These are phyloP conservation scores for Labrus mixtus DNA, from an alignment of 2,113 vertebrate species.

Conservation along the genomic window DNA sequence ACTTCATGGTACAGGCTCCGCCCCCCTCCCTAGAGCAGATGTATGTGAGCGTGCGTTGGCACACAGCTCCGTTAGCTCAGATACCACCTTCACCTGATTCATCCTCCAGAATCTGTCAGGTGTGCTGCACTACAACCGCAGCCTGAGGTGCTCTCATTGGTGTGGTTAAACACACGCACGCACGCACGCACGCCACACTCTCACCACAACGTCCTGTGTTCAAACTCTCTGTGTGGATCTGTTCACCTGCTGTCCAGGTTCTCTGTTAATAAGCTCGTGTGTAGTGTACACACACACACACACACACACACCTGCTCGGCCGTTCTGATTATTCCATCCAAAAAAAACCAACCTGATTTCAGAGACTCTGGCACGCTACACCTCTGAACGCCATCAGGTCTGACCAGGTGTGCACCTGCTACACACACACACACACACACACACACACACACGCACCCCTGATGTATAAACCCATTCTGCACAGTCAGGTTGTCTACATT, in stretches of 20 bases:
- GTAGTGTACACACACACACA: constrained; percentile 39
- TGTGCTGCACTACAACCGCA: constrained; percentile 20
- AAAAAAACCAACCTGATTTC: constrained; percentile 31
- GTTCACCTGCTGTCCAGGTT: constrained; percentile 61
- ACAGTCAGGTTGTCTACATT: background rate
- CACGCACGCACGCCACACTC: background rate
- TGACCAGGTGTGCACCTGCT: constrained; percentile 16
- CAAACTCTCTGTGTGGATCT: constrained; percentile 30
- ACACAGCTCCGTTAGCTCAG: constrained; percentile 18
- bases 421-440: background rate
- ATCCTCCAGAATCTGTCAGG: constrained; percentile 24
- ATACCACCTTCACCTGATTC: constrained; percentile 14
- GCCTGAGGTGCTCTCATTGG: constrained; percentile 21
- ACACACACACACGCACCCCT: constrained; percentile 22
- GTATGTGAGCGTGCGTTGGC: background rate
- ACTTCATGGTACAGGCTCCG: constrained; percentile 2
- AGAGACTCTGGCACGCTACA: constrained; percentile 1
- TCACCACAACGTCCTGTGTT: constrained; percentile 16
- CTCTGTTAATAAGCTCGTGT: constrained; percentile 47
- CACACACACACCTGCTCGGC: constrained; percentile 25
- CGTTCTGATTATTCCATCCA: constrained; percentile 24
- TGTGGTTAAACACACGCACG: constrained; percentile 17
- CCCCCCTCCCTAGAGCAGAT: constrained; percentile 6
- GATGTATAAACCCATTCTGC: constrained; percentile 61
- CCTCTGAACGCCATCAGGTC: constrained; percentile 26